These are phyloP conservation scores for Amaurobius ferox DNA, from an alignment of 2,888 invertebrate genomes.

Conservation along the genomic window DNA sequence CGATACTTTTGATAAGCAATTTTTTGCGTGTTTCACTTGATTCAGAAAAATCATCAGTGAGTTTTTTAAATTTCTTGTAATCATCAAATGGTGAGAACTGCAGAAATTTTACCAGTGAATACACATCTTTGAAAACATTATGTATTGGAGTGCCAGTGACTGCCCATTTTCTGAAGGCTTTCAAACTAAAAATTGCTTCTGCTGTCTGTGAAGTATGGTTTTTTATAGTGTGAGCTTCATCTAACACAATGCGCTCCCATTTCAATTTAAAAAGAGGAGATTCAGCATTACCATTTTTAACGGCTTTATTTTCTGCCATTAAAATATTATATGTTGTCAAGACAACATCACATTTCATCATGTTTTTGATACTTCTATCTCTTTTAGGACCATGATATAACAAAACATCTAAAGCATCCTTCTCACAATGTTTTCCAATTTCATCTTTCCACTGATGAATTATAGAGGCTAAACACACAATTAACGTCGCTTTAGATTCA, in stretches of 20 bases:
- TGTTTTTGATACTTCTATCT: slow-evolving; percentile 78
- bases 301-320: slow-evolving; percentile 32
- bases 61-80: slow-evolving; percentile 39
- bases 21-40: slow-evolving; percentile 81
- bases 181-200: slow-evolving; percentile 83
- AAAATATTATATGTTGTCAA: slow-evolving; percentile 91
- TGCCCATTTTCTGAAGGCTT: slow-evolving; percentile 85
- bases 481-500: slow-evolving; percentile 80
- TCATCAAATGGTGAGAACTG: slow-evolving; percentile 58
- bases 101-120: slow-evolving; percentile 77
- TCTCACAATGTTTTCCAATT: slow-evolving; percentile 82
- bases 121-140: slow-evolving; percentile 88
- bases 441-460: slow-evolving; percentile 93
- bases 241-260: slow-evolving; percentile 92
- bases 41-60: slow-evolving; percentile 17
- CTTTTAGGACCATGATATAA: slow-evolving; percentile 90
- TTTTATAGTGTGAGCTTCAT: slow-evolving; percentile 94
- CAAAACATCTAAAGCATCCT: slow-evolving; percentile 82
- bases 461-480: slow-evolving; percentile 94
- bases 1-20: slow-evolving; percentile 88
- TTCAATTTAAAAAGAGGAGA: slow-evolving; percentile 83
- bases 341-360: slow-evolving; percentile 86
- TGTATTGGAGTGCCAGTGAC: slow-evolving; percentile 97
- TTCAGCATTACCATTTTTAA: slow-evolving; percentile 71
- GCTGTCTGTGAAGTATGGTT: slow-evolving; percentile 90